phyloP scores from a whole-genome alignment of 1,140 invertebrate genomes.

The Ectropis grisescens region DNA sequence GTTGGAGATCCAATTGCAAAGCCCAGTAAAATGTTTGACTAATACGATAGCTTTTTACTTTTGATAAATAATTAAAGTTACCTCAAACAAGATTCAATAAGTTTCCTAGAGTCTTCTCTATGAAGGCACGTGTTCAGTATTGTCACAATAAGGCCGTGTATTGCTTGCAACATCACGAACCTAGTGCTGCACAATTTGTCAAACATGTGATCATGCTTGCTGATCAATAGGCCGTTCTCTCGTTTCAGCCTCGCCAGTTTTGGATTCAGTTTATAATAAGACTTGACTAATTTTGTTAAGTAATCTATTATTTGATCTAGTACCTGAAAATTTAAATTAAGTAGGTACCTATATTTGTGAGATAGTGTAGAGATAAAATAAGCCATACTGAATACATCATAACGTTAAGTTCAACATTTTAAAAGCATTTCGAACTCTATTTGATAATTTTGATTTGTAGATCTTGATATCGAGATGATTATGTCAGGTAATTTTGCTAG shows the following conservation, averaged over 20 bases:
- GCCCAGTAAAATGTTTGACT: too few relatives aligned
- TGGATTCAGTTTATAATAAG: slow-evolving; percentile 64
- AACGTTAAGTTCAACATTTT: too few relatives aligned
- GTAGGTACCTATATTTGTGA: too few relatives aligned
- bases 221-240: slow-evolving; percentile 41
- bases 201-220: slow-evolving; percentile 55
- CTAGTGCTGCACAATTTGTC: slow-evolving; percentile 54
- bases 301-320: slow-evolving; percentile 65
- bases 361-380: neutral
- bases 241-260: slow-evolving; percentile 57
- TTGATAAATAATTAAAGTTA: too few relatives aligned
- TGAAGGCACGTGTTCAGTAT: slow-evolving; percentile 59
- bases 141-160: slow-evolving; percentile 45
- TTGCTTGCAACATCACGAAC: slow-evolving; percentile 57
- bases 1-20: too few relatives aligned
- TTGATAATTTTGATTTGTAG: neutral
- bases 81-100: slow-evolving; percentile 63
- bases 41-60: too few relatives aligned
- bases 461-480: too few relatives aligned
- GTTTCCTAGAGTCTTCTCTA: slow-evolving; percentile 61
- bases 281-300: slow-evolving; percentile 61
- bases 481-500: too few relatives aligned
- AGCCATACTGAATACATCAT: neutral
- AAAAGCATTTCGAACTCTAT: too few relatives aligned
- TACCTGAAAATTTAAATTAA: slow-evolving; percentile 33